Conservation (phyloP, 2,888 invertebrate genomes). For the Tipula unca region DNA sequence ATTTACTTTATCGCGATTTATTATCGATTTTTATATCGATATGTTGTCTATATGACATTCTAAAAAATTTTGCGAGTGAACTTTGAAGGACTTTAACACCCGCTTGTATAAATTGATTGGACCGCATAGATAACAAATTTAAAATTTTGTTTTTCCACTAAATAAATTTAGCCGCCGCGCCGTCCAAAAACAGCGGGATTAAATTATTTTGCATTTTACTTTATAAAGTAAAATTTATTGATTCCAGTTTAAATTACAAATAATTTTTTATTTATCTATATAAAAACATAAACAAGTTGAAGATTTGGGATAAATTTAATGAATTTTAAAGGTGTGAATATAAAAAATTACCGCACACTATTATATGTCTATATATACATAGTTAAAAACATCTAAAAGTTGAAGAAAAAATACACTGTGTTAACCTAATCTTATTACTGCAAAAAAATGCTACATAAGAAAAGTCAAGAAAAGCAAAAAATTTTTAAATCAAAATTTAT, state of each 20-base stretch:
- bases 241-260: neutral
- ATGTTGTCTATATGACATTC: neutral
- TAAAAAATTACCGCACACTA: too few relatives aligned
- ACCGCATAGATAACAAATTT: neutral
- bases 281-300: neutral
- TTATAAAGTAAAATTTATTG: neutral
- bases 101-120: neutral
- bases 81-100: neutral
- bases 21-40: neutral
- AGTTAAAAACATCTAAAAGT: neutral
- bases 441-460: neutral
- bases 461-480: neutral
- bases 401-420: neutral
- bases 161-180: too few relatives aligned
- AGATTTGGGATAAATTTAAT: neutral
- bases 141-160: neutral
- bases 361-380: too few relatives aligned
- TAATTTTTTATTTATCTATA: neutral
- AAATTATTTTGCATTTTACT: neutral
- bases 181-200: neutral
- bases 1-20: neutral
- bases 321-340: neutral
- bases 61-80: neutral
- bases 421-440: neutral
- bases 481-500: conserved; percentile 2